Evolutionary conservation across 2,797 vertebrate species (phyloP), one percentile per base, ranked within the genome.

Genomic region (Xenentodon cancila): DNA sequence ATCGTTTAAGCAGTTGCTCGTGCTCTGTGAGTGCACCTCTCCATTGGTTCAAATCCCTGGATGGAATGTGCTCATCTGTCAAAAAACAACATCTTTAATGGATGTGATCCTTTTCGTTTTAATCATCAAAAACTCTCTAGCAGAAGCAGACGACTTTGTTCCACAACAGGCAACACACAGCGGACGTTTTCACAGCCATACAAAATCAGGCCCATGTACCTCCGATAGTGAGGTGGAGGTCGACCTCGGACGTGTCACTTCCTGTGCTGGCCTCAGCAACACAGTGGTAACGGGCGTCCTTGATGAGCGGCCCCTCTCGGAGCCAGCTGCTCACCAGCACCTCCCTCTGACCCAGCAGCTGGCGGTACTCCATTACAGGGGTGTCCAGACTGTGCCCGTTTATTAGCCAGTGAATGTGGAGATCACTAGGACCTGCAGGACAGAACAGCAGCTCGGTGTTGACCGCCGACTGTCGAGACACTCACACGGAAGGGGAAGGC

Each of bases 321-420:
- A 98, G 84, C 97, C 96, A 98, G 87, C 96, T 98, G 90, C 96
- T 92, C 71, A 94, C 87, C 1, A 97, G 93, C 9, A 91, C 75
- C 64, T 82, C 88, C 54, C 86, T 93, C 11, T 89, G 87, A 16
- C 84, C 82, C 74, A 97, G 77, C 0, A 25, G 1, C 90, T 5
- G 89, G 32, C 91, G 93, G 73, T 95, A 87, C 74, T 94, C 92
- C 2, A 63, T 92, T 60, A 93, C 62, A 25, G 91, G 92, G 1
- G 64, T 80, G 59, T 94, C 88, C 79, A 96, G 89, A 45, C 51
- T 86, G n/a, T 79, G 93, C 15, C 95, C 92, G 0, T 98, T 96
- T 80, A 94, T 92, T 62, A 94, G 90, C 97, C 97, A 99, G 83
- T 94, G 81, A 82, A 99, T 92, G 56, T 53, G 91, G 50, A 94